Evolutionary conservation across 2,888 invertebrate genomes (phyloP), one percentile per base, ranked within the genome.

Genomic region (Lissonota sp.): DNA sequence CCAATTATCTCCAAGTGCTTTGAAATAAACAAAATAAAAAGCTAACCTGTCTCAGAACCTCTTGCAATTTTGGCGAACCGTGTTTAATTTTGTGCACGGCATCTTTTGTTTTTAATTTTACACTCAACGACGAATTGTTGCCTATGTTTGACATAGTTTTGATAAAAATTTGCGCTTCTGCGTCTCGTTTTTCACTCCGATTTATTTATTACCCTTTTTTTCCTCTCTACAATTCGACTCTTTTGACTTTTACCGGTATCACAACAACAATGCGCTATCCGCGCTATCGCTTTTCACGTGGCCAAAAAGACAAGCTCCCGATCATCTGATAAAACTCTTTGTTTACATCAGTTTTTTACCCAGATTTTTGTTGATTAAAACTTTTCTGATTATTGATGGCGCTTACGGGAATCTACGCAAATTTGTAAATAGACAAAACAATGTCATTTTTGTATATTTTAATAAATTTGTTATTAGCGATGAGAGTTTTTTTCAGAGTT

Each of bases 1-100:
- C 6, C 6, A 53, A 16, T 53, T 53, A 26, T 26, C 6, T 16
- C 12, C 1, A 8, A 44, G 53, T 14, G 37, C 55, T 39, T 39
- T 8, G 39, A 60, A 40, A 57, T 14, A 49, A 8, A 39, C 63
- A 26, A 46, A 42, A 26, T 4, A 6, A 74, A n/a, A 60, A 51
- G 14, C 82, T 79, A 82, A 84, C 93, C 92, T 93, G 88, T 87
- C 93, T 86, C 7, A 93, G 82, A 46, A 92, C 86, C 78, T 93
- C 92, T 75, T 90, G 91, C 42, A 93, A 85, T 81, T 91, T 92
- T 0, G 93, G 92, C 2, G 92, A 92, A 7, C 91, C 91, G 51
- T 90, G 85, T 84, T 86, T 91, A 0, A 90, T 84, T 84, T 88
- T 90, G 7, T 87, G 83, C 2, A 74, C 87, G 4, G 84, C 83